Evolutionary conservation across 2,888 invertebrate genomes (phyloP).

Genomic region (Drosophila greeni): DNA sequence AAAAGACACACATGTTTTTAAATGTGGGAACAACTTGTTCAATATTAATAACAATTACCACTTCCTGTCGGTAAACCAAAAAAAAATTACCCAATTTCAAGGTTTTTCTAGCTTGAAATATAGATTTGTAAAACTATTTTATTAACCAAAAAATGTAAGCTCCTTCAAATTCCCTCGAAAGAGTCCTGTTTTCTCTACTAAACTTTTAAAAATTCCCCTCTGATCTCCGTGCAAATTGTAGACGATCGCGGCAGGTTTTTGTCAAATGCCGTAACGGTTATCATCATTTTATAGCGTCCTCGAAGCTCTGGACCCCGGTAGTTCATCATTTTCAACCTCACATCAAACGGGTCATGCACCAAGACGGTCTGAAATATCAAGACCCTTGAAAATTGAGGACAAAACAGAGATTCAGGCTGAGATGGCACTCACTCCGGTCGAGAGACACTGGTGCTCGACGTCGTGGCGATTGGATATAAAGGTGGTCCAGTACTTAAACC

Average conservation of each 20-base stretch:
- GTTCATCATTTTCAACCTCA: conserved; percentile 32
- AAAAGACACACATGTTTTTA: neutral
- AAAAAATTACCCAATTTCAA: neutral
- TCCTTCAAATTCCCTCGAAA: neutral
- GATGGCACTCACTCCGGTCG: conserved; percentile 45
- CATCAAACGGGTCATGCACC: conserved; percentile 55
- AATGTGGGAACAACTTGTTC: neutral
- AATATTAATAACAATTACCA: neutral
- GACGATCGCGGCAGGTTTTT: conserved; percentile 35
- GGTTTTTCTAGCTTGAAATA: neutral
- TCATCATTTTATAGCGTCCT: conserved; percentile 52
- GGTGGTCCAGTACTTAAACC: conserved; percentile 53
- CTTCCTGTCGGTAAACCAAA: neutral
- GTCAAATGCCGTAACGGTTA: conserved; percentile 51
- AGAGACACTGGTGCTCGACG: conserved; percentile 37
- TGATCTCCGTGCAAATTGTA: conserved; percentile 51
- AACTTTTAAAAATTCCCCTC: conserved; percentile 48
- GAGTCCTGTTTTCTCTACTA: neutral
- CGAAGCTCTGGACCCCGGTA: conserved; percentile 40
- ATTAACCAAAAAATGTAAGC: neutral
- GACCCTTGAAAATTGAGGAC: too few relatives aligned
- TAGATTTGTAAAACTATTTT: neutral
- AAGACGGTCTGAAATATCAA: conserved; percentile 39
- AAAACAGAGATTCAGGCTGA: neutral
- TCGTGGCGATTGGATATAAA: conserved; percentile 26